phyloP scores from a whole-genome alignment of 2,113 vertebrate genomes.

The Bufo bufo region DNA sequence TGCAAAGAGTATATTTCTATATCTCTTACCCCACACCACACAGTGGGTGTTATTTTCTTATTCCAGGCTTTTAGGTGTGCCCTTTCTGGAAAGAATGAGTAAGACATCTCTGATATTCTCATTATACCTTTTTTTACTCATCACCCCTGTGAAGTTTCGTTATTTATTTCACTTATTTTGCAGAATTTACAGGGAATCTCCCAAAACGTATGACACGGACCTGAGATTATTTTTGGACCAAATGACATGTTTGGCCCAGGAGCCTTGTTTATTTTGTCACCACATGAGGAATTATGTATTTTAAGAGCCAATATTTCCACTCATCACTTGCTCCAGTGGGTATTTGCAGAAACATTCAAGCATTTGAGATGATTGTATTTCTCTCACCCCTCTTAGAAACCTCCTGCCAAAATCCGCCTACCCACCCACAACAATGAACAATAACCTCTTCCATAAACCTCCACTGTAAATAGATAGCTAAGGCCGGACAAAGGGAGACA shows the following conservation, averaged over 20 bases:
- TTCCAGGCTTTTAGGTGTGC: constrained; percentile 49
- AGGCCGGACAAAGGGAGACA: constrained; percentile 41
- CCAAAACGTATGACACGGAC: constrained; percentile 56
- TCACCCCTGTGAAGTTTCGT: constrained; percentile 38
- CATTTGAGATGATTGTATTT: constrained; percentile 49
- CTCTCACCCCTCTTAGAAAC: constrained; percentile 51
- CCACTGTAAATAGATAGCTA: constrained; percentile 52
- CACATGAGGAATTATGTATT: constrained; percentile 58
- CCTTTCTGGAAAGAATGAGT: constrained; percentile 56
- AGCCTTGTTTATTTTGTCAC: constrained; percentile 56
- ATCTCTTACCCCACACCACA: neutral
- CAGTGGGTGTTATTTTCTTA: constrained; percentile 39
- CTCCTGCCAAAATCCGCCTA: constrained; percentile 53
- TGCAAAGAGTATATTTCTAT: neutral
- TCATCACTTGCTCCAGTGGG: constrained; percentile 55
- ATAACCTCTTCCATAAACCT: constrained; percentile 56
- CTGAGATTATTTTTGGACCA: constrained; percentile 56
- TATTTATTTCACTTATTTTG: constrained; percentile 60
- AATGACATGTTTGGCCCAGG: constrained; percentile 55
- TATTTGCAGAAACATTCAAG: constrained; percentile 57
- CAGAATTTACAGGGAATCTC: constrained; percentile 59
- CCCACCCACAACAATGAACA: constrained; percentile 59
- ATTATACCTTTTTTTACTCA: constrained; percentile 56
- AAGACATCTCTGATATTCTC: constrained; percentile 56
- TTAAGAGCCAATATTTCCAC: constrained; percentile 55